phyloP scores from a whole-genome alignment of 2,888 invertebrate species.

The Andrena haemorrhoa region DNA sequence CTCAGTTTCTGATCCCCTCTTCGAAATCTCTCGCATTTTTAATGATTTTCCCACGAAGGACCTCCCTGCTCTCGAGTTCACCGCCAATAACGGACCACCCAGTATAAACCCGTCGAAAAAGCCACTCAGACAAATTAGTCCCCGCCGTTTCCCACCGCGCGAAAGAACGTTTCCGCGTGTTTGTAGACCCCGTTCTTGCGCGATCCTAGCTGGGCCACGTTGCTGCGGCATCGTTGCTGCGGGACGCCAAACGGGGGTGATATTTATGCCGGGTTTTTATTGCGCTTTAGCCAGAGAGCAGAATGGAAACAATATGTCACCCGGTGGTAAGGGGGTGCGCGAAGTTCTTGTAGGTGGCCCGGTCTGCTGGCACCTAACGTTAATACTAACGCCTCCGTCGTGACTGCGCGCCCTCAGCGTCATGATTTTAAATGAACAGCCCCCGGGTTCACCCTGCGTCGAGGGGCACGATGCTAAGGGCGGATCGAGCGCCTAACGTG shows the following conservation, averaged over 20 bases:
- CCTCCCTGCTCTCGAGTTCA: too few relatives aligned
- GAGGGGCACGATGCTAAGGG: slow-evolving; percentile 10
- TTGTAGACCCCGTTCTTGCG: slow-evolving; percentile 73
- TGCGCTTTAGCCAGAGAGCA: slow-evolving; percentile 79
- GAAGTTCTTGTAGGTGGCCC: slow-evolving; percentile 80
- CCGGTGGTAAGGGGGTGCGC: slow-evolving; percentile 62
- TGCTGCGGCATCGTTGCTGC: slow-evolving; percentile 57
- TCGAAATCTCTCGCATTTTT: neutral
- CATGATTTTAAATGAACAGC: slow-evolving; percentile 80
- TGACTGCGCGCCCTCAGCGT: slow-evolving; percentile 66
- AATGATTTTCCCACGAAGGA: neutral
- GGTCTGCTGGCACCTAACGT: slow-evolving; percentile 77
- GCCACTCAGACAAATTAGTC: slow-evolving; percentile 84
- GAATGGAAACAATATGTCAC: slow-evolving; percentile 85
- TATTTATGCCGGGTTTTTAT: slow-evolving; percentile 84
- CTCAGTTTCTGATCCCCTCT: neutral
- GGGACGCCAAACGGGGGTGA: slow-evolving; percentile 71
- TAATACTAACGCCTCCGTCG: slow-evolving; percentile 75
- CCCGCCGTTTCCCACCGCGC: slow-evolving; percentile 46
- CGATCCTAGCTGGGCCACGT: slow-evolving; percentile 57
- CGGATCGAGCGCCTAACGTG: slow-evolving; percentile 8
- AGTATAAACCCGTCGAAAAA: slow-evolving; percentile 76
- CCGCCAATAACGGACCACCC: slow-evolving; percentile 13
- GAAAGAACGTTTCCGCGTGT: slow-evolving; percentile 60
- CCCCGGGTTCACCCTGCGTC: slow-evolving; percentile 52